Percentiles rank a stretch among this genome's conserved stretches.
phyloP scores from a whole-genome alignment of 2,888 invertebrate genomes.

The Julus scandinavius region DNA sequence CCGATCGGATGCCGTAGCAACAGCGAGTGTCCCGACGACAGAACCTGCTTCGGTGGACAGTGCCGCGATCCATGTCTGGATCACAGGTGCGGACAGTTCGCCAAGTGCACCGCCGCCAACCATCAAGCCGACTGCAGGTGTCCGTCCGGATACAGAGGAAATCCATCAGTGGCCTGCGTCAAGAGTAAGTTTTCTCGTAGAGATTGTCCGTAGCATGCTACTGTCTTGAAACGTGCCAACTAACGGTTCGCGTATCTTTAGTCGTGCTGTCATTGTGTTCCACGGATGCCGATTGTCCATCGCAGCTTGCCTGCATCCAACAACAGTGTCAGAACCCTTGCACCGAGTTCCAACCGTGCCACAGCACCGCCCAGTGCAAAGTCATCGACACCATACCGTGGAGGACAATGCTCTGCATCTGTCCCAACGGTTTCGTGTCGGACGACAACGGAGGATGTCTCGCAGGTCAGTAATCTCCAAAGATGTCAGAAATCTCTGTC shows the following conservation, averaged over 20 bases:
- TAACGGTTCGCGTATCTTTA: background rate
- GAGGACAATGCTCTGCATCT: slow-evolving; percentile 88
- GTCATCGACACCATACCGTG: slow-evolving; percentile 87
- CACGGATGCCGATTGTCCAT: slow-evolving; percentile 69
- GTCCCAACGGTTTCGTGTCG: slow-evolving; percentile 82
- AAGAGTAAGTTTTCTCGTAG: too few species aligned
- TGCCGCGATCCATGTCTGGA: slow-evolving; percentile 60
- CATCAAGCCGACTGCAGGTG: slow-evolving; percentile 61
- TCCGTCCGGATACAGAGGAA: slow-evolving; percentile 60
- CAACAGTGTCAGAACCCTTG: slow-evolving; percentile 85
- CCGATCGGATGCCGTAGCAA: slow-evolving; percentile 81
- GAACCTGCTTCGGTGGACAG: slow-evolving; percentile 57
- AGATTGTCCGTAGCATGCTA: too few species aligned
- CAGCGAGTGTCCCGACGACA: slow-evolving; percentile 73
- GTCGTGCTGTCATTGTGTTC: slow-evolving; percentile 54
- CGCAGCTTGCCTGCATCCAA: slow-evolving; percentile 82
- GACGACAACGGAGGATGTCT: slow-evolving; percentile 75
- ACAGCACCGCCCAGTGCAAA: slow-evolving; percentile 76
- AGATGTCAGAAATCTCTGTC: too few species aligned
- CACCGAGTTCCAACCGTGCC: slow-evolving; percentile 66
- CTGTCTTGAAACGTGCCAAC: too few species aligned
- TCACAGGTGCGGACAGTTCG: slow-evolving; percentile 63
- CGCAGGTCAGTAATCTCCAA: slow-evolving; percentile 53
- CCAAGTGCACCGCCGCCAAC: slow-evolving; percentile 65
- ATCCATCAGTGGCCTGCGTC: slow-evolving; percentile 59